Evolutionary conservation across 1,140 invertebrate genomes (phyloP).

Genomic region (Limonius californicus): DNA sequence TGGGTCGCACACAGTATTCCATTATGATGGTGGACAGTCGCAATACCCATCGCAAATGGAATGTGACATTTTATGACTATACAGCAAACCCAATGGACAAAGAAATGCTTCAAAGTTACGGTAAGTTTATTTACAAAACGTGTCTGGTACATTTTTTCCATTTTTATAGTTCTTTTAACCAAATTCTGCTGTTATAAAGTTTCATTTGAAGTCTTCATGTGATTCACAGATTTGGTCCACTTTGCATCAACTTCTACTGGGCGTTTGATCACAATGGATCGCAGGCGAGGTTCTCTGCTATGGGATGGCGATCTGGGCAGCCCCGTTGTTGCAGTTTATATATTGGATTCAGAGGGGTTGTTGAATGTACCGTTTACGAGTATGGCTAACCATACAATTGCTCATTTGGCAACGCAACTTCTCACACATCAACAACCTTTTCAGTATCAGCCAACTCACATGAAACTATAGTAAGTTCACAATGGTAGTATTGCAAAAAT

Average conservation of each 20-base stretch:
- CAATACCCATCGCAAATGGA: constrained; percentile 79
- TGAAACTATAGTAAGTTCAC: constrained; percentile 70
- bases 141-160: too few relatives aligned
- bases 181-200: constrained; percentile 10
- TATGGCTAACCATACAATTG: constrained; percentile 80
- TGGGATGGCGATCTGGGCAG: constrained; percentile 86
- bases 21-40: constrained; percentile 91
- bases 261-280: constrained; percentile 73
- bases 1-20: constrained; percentile 90
- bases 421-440: constrained; percentile 31
- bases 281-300: constrained; percentile 67
- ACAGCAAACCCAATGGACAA: constrained; percentile 70
- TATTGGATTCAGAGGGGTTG: constrained; percentile 73
- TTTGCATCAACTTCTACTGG: constrained; percentile 89
- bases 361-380: constrained; percentile 86
- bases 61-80: constrained; percentile 92
- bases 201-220: neutral
- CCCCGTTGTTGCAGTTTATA: constrained; percentile 88
- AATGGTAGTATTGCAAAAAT: too few relatives aligned
- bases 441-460: constrained; percentile 59
- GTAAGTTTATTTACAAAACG: too few relatives aligned
- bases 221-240: constrained; percentile 70
- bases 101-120: constrained; percentile 76
- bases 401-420: constrained; percentile 37
- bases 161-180: too few relatives aligned